Base-by-base conservation (phyloP, 2,797 vertebrate genomes). In the Pristis pectinata region DNA sequence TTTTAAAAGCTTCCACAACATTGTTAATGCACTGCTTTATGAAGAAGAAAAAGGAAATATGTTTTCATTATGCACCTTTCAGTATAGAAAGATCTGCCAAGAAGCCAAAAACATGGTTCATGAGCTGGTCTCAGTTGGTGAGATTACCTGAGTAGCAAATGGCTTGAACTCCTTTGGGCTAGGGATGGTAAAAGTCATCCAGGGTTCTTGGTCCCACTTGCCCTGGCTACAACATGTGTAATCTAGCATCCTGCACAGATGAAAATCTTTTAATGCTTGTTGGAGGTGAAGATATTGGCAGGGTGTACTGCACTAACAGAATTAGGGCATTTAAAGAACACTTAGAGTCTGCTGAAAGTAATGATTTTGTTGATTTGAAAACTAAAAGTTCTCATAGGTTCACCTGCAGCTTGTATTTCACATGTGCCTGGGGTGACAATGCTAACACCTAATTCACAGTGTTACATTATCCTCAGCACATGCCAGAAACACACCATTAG, bases 401-500 rank as follows among this genome's bases (percentile, higher is more conserved):
- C 87, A 91, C 61, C 87, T 91, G 87, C 59, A 67, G 61, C 87
- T 76, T 44, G 92, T 56, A 49, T 94, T 94, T 94, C 92, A 67
- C 92, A 94, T 94, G 44, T 49, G 64, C 27, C 92, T 44, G 70
- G 49, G 70, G 92, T 53, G 92, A 56, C 44, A 56, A 44, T 94
- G 67, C 70, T 76, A 76, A 74, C 92, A 94, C 92, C 92, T 56
- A 53, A 56, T n/a, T n/a, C 67, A 76, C 92, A 41, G 87, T 67
- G 87, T 24, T 41, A 91, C n/a, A 67, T 94, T 74, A n/a, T 74
- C 72, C 92, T 94, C 92, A 56, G 70, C 92, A 76, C 92, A 76
- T 74, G 92, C 92, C 92, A 30, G 92, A 19, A 74, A 56, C 92
- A 76, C 70, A 74, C 70, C 92, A 94, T 94, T 94, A 94, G 92